Evolutionary conservation across 2,888 invertebrate species (phyloP).

Genomic region (Lagria hirta): DNA sequence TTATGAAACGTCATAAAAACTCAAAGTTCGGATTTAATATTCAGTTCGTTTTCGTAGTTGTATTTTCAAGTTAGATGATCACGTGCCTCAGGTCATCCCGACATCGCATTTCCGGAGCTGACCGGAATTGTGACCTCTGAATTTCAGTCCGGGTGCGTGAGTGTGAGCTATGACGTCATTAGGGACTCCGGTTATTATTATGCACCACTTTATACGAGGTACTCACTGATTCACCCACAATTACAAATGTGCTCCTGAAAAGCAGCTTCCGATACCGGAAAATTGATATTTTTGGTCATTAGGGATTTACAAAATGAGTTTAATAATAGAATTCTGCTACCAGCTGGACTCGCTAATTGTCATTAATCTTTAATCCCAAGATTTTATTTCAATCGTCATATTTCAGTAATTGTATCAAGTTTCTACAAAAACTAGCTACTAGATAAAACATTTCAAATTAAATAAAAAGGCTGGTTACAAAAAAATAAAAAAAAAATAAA

Average conservation of each 20-base stretch:
- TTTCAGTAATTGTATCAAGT: too few species aligned
- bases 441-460: too few species aligned
- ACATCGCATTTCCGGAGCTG: slow-evolving; percentile 37
- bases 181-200: slow-evolving; percentile 31
- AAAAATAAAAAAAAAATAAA: too few species aligned
- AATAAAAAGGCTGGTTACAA: too few species aligned
- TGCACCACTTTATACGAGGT: slow-evolving; percentile 28
- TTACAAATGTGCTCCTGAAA: slow-evolving; percentile 3
- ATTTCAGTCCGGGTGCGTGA: slow-evolving; percentile 28
- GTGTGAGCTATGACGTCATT: slow-evolving; percentile 34
- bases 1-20: slow-evolving; percentile 17
- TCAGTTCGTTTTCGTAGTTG: slow-evolving; percentile 34
- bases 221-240: slow-evolving; percentile 25
- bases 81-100: slow-evolving; percentile 36
- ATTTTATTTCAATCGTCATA: too few species aligned
- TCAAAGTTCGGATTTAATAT: slow-evolving; percentile 29
- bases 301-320: slow-evolving; percentile 8
- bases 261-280: neutral
- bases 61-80: slow-evolving; percentile 37
- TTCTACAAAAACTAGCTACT: too few species aligned
- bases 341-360: too few species aligned
- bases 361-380: too few species aligned
- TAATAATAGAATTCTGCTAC: too few species aligned
- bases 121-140: slow-evolving; percentile 36
- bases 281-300: slow-evolving; percentile 14